Base-by-base conservation (phyloP, 2,797 vertebrate species). In the Acanthornis magna region DNA sequence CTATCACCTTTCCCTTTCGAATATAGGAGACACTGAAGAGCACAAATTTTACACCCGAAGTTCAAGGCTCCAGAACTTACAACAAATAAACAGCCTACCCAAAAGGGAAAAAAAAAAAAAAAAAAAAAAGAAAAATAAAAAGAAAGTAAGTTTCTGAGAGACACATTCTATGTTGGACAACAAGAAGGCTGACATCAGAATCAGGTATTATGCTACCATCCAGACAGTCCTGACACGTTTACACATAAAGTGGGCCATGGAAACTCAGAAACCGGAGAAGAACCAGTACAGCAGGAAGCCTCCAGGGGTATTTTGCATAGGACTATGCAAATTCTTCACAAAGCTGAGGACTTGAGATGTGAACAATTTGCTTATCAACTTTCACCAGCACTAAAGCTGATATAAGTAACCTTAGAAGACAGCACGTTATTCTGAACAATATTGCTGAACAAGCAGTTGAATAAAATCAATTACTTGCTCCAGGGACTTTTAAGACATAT, bases 391-490 rank as follows among this genome's bases (percentile, higher is more conserved):
- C 40, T 89, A 85, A 84, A 92, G 84, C 53, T 91, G 88, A 81
- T 50, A 68, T 47, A 93, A 89, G 65, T 79, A 76, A 76, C 80
- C 45, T 74, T 63, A 50, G 81, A 82, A 89, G 84, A 70, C 29
- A 75, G 12, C 3, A 58, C 54, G n/a, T 73, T 68, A 47, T 78
- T 88, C 66, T 83, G 84, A 95, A 84, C 18, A 74, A 81, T 58
- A 91, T 23, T 75, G 84, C 80, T 93, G 78, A 94, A 89, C 75
- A 85, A 88, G 73, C 36, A 51, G 61, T 42, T 75, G 70, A 96
- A 75, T 91, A 94, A 95, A 94, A 97, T 94, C 85, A 94, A 91
- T 80, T 70, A 70, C 43, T 63, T 66, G 60, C 79, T 76, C 48
- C 48, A 85, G 54, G n/a, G 48, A 61, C 57, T 88, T 87, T 82